These are phyloP conservation scores for Danaus chrysippus DNA, from an alignment of 2,888 invertebrate genomes.

Conservation along the genomic window DNA sequence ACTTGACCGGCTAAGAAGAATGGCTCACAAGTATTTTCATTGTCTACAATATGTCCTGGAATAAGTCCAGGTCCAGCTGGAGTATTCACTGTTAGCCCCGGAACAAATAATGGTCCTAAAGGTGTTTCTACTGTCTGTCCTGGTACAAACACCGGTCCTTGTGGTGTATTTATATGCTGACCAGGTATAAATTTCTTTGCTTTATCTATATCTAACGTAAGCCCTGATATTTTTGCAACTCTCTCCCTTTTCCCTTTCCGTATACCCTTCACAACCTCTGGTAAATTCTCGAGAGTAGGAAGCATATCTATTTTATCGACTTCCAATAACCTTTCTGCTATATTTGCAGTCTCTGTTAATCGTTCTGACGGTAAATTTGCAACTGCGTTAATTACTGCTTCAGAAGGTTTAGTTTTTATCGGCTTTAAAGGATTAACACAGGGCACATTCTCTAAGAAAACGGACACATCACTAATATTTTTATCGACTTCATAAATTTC, in stretches of 20 bases:
- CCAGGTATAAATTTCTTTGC: constrained; percentile 85
- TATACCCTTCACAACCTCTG: constrained; percentile 81
- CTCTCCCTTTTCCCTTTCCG: constrained; percentile 78
- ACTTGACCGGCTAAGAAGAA: constrained; percentile 86
- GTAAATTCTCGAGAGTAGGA: constrained; percentile 81
- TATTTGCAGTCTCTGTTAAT: constrained; percentile 79
- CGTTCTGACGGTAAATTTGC: constrained; percentile 78
- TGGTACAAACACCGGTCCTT: constrained; percentile 85
- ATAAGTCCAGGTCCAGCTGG: constrained; percentile 83
- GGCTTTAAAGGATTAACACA: constrained; percentile 81
- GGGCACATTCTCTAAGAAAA: constrained; percentile 80
- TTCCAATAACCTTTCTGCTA: constrained; percentile 78
- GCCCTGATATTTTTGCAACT: constrained; percentile 81
- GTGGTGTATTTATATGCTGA: constrained; percentile 84
- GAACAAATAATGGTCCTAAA: constrained; percentile 83
- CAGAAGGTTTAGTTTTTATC: constrained; percentile 71
- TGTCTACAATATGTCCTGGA: constrained; percentile 84
- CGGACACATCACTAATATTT: constrained; percentile 73
- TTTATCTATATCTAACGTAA: constrained; percentile 82
- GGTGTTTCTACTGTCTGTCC: constrained; percentile 86
- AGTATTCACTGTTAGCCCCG: constrained; percentile 85
- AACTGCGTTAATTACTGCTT: constrained; percentile 65
- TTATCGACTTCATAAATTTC: constrained; percentile 73
- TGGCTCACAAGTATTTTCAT: constrained; percentile 77
- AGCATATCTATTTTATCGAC: constrained; percentile 77